phyloP scores from a whole-genome alignment of 2,888 invertebrate species.

The Cephus nigrinus region DNA sequence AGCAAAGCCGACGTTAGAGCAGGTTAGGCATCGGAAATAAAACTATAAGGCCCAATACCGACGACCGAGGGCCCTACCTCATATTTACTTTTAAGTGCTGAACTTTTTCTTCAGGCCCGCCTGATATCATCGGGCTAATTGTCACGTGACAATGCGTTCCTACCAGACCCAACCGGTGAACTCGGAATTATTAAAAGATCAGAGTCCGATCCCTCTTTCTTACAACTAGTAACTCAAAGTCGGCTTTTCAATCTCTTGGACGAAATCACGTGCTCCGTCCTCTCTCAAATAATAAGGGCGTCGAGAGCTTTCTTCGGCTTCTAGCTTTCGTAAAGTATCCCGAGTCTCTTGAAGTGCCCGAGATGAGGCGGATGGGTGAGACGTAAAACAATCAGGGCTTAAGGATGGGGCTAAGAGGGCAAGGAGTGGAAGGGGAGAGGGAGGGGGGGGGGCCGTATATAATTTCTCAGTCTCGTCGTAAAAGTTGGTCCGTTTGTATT shows the following conservation, averaged over 20 bases:
- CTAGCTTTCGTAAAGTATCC: background rate
- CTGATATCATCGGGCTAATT: constrained; percentile 3
- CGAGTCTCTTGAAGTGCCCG: background rate
- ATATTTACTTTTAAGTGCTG: constrained; percentile 4
- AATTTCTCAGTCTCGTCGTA: background rate
- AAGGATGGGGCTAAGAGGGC: background rate
- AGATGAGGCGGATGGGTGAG: background rate
- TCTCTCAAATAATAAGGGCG: background rate
- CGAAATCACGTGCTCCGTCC: background rate
- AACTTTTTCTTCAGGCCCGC: background rate
- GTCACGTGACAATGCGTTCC: constrained; percentile 11
- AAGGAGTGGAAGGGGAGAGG: too few species aligned
- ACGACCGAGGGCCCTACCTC: background rate
- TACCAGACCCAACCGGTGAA: background rate
- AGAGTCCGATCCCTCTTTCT: background rate
- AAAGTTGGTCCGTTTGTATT: constrained; percentile 34
- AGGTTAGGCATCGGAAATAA: background rate
- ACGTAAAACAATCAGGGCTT: background rate
- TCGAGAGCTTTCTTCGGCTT: background rate
- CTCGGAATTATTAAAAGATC: background rate
- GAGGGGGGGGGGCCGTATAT: background rate
- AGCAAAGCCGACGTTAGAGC: background rate
- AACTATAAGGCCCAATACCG: background rate
- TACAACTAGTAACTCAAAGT: background rate
- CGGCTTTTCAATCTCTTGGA: background rate